Base-by-base conservation (phyloP, 64 coral and sea anemone genomes). In the Pocillopora damicornis region DNA sequence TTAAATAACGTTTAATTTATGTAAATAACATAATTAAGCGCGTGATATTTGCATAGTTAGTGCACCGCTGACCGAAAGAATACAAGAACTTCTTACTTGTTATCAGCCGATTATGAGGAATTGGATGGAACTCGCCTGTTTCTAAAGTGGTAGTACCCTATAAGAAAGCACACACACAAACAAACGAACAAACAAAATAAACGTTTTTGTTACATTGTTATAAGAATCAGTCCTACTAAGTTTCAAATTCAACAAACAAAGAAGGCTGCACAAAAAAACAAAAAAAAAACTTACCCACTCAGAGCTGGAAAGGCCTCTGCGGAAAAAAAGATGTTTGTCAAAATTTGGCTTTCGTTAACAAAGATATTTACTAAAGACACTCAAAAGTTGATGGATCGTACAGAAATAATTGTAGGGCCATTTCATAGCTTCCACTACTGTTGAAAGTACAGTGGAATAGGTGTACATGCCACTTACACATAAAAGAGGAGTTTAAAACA, bases 281-380 rank as follows among this genome's bases (percentile, higher is more conserved):
- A 1, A 18, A 7, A 15, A 15, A 16, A 59, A 26, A 83, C 88
- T 80, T 63, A 89, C 88, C 88, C 88, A 90, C 63, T 90, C 88
- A 61, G 88, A 90, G 73, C 78, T 82, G 57, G 88, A 90, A 18
- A 90, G 30, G 35, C 79, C 88, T 51, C 88, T 90, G 57, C 11
- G 73, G 64, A 75, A 42, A 60, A 34, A 10, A 62, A 77, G 22
- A 76, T 14, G 61, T 58, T 14, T 15, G 15, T 72, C 9, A 35
- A 71, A 57, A 87, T 10, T 1, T 13, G 5, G 1, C 4, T 22
- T 22, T 22, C 1, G 18, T 22, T 18, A 5, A 26, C 7, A 13
- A n/a, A 58, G 2, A 16, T n/a, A 15, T 18, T 5, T 2, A 51
- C 42, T 51, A 7, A 51, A 51, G 42, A 51, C 42, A 51, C 42